phyloP scores from a whole-genome alignment of 2,888 invertebrate species.

The Oscheius sp. region DNA sequence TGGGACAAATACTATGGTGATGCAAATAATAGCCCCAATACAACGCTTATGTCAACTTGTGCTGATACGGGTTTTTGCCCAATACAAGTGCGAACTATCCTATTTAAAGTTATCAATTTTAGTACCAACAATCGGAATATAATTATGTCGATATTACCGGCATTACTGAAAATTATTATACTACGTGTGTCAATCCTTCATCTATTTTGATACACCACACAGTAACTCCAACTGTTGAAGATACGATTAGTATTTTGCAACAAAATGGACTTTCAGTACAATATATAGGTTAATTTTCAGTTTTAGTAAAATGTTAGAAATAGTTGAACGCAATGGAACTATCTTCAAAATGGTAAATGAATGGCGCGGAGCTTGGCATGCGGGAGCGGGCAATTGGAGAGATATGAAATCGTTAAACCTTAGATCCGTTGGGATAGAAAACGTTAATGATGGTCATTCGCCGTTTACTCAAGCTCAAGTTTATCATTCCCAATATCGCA shows the following conservation, averaged over 20 bases:
- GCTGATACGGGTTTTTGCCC: constrained; percentile 20
- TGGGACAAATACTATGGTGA: constrained; percentile 30
- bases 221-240: not conserved
- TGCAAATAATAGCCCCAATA: not conserved
- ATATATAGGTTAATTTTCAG: constrained; percentile 19
- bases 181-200: constrained; percentile 6
- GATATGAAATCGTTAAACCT: constrained; percentile 12
- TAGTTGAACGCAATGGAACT: constrained; percentile 26
- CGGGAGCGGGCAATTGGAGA: constrained; percentile 16
- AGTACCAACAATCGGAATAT: not conserved
- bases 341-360: constrained; percentile 22
- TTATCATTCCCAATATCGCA: not conserved
- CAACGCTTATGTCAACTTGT: constrained; percentile 12
- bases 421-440: constrained; percentile 28
- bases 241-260: constrained; percentile 1
- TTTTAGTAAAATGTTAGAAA: not conserved
- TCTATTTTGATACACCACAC: constrained; percentile 29
- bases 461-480: constrained; percentile 19
- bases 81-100: not conserved
- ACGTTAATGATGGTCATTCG: constrained; percentile 20
- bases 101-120: not conserved
- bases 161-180: constrained; percentile 7
- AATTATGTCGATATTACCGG: constrained; percentile 19
- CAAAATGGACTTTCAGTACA: constrained; percentile 10
- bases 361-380: constrained; percentile 25